Percentiles rank a stretch among this genome's conserved stretches.
These are phyloP conservation scores for Tolmerus cingulatus DNA, from an alignment of 2,888 invertebrate species.

Conservation along the genomic window DNA sequence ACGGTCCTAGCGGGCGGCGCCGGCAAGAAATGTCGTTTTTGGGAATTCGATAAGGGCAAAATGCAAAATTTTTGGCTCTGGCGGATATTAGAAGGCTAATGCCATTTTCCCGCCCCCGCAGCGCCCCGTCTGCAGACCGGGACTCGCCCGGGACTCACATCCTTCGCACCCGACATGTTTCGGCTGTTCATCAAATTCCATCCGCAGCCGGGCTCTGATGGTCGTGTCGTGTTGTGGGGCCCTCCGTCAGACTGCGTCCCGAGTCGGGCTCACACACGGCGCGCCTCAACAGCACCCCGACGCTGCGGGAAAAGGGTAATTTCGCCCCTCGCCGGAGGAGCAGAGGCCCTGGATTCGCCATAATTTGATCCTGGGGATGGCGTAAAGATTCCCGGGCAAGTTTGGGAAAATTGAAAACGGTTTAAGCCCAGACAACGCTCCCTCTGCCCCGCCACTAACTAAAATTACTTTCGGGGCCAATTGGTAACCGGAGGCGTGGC, in stretches of 20 bases:
- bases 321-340: not conserved
- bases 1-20: not conserved
- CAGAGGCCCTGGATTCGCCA: not conserved
- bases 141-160: not conserved
- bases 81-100: slow-evolving; percentile 37
- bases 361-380: not conserved
- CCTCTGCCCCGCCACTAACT: not conserved
- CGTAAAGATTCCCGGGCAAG: not conserved
- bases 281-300: not conserved
- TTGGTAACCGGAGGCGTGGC: not conserved
- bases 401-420: not conserved
- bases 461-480: not conserved
- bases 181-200: slow-evolving; percentile 5
- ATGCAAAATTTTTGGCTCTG: slow-evolving; percentile 34
- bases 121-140: not conserved
- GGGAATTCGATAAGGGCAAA: slow-evolving; percentile 9
- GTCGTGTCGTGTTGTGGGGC: not conserved
- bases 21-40: slow-evolving; percentile 19
- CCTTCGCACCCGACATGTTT: not conserved
- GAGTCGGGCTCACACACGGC: not conserved
- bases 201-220: not conserved
- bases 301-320: not conserved
- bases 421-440: not conserved
- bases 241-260: not conserved
- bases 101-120: not conserved